Evolutionary conservation across 2,888 invertebrate species (phyloP), one percentile per base, ranked within the genome.

Genomic region (Pristionchus fissidentatus): DNA sequence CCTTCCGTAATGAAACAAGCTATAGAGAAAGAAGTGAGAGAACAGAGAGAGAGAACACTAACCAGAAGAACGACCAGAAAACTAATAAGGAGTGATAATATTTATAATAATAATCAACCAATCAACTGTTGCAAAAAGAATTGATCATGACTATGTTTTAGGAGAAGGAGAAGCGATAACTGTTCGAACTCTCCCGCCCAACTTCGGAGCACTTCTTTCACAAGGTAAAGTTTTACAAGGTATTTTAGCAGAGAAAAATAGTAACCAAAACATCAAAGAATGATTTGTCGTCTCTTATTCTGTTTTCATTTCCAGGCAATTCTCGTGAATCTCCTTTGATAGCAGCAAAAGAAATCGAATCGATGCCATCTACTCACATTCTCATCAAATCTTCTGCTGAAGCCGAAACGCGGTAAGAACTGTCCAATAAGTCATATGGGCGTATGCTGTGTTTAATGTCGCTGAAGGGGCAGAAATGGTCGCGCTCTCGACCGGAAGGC

Each of bases 161-260:
- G 81, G 35, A 19, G 81, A 66, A 10, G 70, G 70, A 41, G 70
- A 70, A 41, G 38, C 70, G 26, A 41, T 83, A n/a, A 83, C 83
- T 10, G 55, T 83, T n/a, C 32, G 73, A 41, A 83, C 83, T 2
- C 55, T 83, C 8, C 83, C 83, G 52, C 83, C 83, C 10, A 55
- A 83, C 19, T 83, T 83, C 55, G 83, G 55, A 1, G 35, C 41
- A 26, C 13, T 81, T 43, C 80, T 81, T 5, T 32, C 38, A 3
- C 80, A 81, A 38, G 79, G 57, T 43, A 79, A 35, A 78, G 15
- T 19, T n/a, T 8, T 19, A 10, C 29, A 29, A 1, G 29, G 15
- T 57, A 5, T 15, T 32, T 2, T 35, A 10, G 32, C 26, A 26
- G n/a, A 26, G 15, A 15, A 22, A n/a, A 22, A 26, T 26, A 10